Percentiles rank a stretch among this genome's conserved stretches.
Evolutionary conservation across 2,113 vertebrate species (phyloP).

Genomic region (Piprites chloris): DNA sequence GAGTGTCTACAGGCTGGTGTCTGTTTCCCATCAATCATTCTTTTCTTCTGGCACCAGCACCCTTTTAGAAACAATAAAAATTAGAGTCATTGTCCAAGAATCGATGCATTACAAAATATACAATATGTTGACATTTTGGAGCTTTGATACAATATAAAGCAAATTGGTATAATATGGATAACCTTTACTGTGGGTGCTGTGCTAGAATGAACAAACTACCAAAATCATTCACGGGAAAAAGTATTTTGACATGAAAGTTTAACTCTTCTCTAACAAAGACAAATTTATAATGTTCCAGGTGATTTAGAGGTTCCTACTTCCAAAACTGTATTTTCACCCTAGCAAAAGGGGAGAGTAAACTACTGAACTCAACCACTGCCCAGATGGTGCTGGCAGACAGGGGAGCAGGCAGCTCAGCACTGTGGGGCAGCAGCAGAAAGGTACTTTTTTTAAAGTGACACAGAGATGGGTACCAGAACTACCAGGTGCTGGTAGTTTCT

Average conservation of each 20-base stretch:
- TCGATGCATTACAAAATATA: slow-evolving; percentile 67
- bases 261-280: slow-evolving; percentile 55
- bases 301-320: slow-evolving; percentile 30
- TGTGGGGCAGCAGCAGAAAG: neutral
- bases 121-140: slow-evolving; percentile 73
- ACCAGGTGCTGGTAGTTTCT: slow-evolving; percentile 6
- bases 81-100: slow-evolving; percentile 76
- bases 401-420: neutral
- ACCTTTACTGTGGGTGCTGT: slow-evolving; percentile 50
- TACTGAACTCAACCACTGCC: neutral
- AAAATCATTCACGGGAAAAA: slow-evolving; percentile 48
- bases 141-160: slow-evolving; percentile 60
- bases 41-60: slow-evolving; percentile 75
- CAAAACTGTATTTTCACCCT: slow-evolving; percentile 42
- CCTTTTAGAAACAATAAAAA: slow-evolving; percentile 81
- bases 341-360: slow-evolving; percentile 5
- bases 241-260: slow-evolving; percentile 58
- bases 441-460: slow-evolving; percentile 19
- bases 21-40: slow-evolving; percentile 83
- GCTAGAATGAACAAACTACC: slow-evolving; percentile 36
- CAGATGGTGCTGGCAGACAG: neutral
- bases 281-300: slow-evolving; percentile 24
- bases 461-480: neutral
- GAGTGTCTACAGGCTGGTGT: slow-evolving; percentile 75
- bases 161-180: slow-evolving; percentile 65